phyloP scores from a whole-genome alignment of 2,888 invertebrate genomes.

The Stenoptilia bipunctidactyla region DNA sequence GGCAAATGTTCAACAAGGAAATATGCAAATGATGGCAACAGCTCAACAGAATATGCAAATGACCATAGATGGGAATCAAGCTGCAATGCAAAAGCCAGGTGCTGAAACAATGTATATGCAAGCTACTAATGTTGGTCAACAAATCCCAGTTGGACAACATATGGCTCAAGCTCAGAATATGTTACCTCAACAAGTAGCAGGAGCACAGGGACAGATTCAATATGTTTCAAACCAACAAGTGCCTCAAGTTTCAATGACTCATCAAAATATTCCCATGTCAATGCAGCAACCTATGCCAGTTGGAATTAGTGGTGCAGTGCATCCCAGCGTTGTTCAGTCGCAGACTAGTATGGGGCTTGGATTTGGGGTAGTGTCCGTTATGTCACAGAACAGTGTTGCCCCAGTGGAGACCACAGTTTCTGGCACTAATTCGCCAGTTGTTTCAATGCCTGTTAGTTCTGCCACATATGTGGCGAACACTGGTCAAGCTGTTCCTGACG shows the following conservation, averaged over 20 bases:
- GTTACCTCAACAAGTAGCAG: constrained; percentile 56
- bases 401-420: constrained; percentile 52
- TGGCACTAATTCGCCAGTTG: constrained; percentile 65
- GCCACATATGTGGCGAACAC: constrained; percentile 44
- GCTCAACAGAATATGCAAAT: constrained; percentile 67
- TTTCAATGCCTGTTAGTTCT: constrained; percentile 59
- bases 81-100: constrained; percentile 67
- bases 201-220: constrained; percentile 55
- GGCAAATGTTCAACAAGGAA: constrained; percentile 69
- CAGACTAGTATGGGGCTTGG: constrained; percentile 61
- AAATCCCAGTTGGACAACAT: constrained; percentile 54
- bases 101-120: constrained; percentile 67
- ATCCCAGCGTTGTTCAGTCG: constrained; percentile 60
- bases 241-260: constrained; percentile 51
- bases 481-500: constrained; percentile 48
- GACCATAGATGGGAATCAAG: constrained; percentile 68
- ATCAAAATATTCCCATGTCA: constrained; percentile 66
- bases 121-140: constrained; percentile 49
- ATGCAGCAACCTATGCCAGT: constrained; percentile 63
- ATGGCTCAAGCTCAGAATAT: constrained; percentile 56
- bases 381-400: constrained; percentile 64
- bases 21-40: constrained; percentile 71
- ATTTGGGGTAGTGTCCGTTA: constrained; percentile 60
- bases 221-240: constrained; percentile 54
- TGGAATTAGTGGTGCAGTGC: constrained; percentile 54